These are phyloP conservation scores for Eupeodes latifasciatus DNA, from an alignment of 2,888 invertebrate species.

Conservation along the genomic window DNA sequence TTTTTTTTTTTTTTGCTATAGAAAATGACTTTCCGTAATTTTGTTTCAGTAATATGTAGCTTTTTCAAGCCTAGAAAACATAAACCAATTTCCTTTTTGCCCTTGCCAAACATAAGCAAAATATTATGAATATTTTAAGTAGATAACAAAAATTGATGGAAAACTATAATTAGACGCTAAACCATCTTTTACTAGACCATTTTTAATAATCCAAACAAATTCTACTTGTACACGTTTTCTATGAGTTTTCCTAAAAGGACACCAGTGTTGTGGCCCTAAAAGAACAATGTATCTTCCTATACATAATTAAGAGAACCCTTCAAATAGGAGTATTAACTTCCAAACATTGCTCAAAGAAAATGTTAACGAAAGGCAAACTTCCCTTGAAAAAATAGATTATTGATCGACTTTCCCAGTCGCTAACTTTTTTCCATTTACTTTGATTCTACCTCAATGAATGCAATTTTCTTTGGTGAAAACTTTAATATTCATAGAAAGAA, in stretches of 20 bases:
- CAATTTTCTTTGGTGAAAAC: conserved; percentile 37
- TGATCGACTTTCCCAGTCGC: conserved; percentile 38
- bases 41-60: too few relatives aligned
- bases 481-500: conserved; percentile 18
- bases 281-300: conserved; percentile 36
- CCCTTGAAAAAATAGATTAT: conserved; percentile 30
- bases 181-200: conserved; percentile 44
- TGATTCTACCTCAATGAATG: conserved; percentile 36
- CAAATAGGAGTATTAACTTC: conserved; percentile 55
- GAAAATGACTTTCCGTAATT: too few relatives aligned
- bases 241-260: conserved; percentile 46
- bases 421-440: conserved; percentile 45
- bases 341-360: conserved; percentile 55
- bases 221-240: conserved; percentile 37
- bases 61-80: too few relatives aligned
- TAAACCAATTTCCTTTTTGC: too few relatives aligned
- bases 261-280: conserved; percentile 49
- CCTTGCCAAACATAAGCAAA: too few relatives aligned
- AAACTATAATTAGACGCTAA: conserved; percentile 21
- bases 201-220: conserved; percentile 32
- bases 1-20: too few relatives aligned
- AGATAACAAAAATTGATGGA: too few relatives aligned
- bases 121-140: too few relatives aligned
- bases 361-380: conserved; percentile 35
- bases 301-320: conserved; percentile 72